phyloP scores from a whole-genome alignment of 2,113 vertebrate species.

The Odobenus rosmarus region DNA sequence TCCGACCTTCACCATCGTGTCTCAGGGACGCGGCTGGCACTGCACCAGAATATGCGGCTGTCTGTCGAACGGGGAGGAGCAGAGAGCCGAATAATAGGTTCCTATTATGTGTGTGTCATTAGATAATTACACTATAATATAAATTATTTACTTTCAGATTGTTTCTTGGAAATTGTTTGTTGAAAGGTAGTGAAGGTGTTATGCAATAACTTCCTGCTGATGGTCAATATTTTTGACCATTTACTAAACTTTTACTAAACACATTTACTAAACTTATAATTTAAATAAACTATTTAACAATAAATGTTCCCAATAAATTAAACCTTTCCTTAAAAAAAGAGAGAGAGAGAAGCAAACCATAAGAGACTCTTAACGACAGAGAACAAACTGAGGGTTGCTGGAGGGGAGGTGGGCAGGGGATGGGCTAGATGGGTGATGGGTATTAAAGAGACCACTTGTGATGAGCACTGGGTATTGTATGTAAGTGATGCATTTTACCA shows the following conservation, averaged over 20 bases:
- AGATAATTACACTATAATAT: neutral
- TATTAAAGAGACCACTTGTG: too few relatives aligned
- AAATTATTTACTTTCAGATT: neutral
- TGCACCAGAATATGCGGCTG: too few relatives aligned
- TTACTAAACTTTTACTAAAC: neutral
- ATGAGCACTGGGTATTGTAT: too few relatives aligned
- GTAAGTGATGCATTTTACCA: too few relatives aligned
- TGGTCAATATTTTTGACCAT: neutral
- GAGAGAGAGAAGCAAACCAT: too few relatives aligned
- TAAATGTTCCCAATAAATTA: slow-evolving; percentile 9
- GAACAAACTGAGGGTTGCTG: too few relatives aligned
- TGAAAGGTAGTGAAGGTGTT: neutral
- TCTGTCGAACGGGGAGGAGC: too few relatives aligned
- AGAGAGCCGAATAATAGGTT: neutral
- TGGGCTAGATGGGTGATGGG: too few relatives aligned
- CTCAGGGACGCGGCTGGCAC: too few relatives aligned
- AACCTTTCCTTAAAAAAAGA: neutral
- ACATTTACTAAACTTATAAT: neutral
- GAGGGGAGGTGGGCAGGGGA: too few relatives aligned
- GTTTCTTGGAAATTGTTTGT: neutral
- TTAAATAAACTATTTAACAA: neutral
- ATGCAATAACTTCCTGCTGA: neutral
- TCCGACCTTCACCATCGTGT: too few relatives aligned
- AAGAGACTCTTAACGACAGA: too few relatives aligned
- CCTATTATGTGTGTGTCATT: neutral